phyloP scores from a whole-genome alignment of 1,140 invertebrate genomes.

The Diabrotica undecimpunctata region DNA sequence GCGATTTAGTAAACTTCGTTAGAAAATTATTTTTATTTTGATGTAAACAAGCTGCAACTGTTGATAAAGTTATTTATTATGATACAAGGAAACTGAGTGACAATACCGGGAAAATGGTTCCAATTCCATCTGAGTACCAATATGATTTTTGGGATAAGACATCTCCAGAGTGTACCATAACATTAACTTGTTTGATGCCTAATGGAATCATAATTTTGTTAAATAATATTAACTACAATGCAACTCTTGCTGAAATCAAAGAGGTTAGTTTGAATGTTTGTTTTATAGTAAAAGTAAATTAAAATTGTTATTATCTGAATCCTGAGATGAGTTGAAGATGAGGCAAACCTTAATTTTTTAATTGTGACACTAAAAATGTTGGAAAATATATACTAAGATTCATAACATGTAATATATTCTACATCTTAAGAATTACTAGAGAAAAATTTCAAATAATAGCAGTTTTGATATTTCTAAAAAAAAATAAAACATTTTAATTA shows the following conservation, averaged over 20 bases:
- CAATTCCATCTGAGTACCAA: conserved; percentile 42
- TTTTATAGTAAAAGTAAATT: conserved; percentile 13
- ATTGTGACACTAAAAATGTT: no score
- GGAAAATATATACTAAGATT: no score
- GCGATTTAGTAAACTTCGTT: no score
- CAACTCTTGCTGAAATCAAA: conserved; percentile 79
- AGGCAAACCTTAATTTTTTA: no score
- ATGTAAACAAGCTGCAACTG: background rate
- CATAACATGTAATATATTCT: no score
- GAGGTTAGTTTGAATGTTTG: conserved; percentile 55
- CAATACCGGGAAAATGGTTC: conserved; percentile 33
- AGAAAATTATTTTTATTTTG: background rate
- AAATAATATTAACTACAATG: conserved; percentile 60
- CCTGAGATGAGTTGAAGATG: no score
- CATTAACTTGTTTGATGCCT: conserved; percentile 78
- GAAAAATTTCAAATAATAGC: no score
- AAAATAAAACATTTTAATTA: no score
- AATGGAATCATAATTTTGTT: conserved; percentile 76
- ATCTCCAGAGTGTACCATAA: conserved; percentile 56
- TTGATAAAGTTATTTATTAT: background rate
- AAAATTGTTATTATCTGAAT: background rate
- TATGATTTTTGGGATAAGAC: conserved; percentile 42
- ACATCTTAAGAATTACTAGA: no score
- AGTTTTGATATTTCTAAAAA: no score
- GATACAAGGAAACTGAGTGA: background rate